phyloP scores from a whole-genome alignment of 2,113 vertebrate species.

The Emydura subglobosa region DNA sequence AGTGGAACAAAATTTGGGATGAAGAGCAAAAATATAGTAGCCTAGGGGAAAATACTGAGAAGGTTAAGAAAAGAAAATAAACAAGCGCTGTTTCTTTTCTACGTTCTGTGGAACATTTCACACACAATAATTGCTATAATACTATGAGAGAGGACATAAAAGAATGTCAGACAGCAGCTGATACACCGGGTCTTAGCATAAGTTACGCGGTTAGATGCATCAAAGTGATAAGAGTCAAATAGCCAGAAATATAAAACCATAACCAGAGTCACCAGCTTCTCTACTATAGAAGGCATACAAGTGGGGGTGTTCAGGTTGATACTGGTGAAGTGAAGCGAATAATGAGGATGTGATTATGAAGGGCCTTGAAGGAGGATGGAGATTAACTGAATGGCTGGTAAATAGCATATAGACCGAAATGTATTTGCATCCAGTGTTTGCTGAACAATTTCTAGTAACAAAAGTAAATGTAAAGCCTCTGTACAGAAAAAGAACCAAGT shows the following conservation, averaged over 20 bases:
- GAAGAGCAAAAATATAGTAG: no score
- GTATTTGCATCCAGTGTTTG: accelerated
- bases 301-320: accelerated
- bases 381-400: background rate
- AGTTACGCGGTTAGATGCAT: background rate
- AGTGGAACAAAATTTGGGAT: no score
- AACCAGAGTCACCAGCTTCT: background rate
- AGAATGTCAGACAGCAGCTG: background rate
- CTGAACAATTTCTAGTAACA: background rate
- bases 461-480: background rate
- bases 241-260: background rate
- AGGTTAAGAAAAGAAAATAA: no score
- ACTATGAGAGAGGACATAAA: background rate
- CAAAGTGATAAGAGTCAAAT: background rate
- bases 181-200: background rate
- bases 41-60: no score
- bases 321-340: no score
- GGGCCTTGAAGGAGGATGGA: no score
- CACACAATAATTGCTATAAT: no score
- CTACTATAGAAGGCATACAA: background rate
- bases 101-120: no score
- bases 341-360: background rate
- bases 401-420: background rate
- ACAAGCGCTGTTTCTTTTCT: no score
- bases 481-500: background rate